A percentile compares a stretch with the other conserved stretches of the same genome.
Evolutionary conservation across 2,113 vertebrate genomes (phyloP).

Genomic region (Stictonetta naevosa): DNA sequence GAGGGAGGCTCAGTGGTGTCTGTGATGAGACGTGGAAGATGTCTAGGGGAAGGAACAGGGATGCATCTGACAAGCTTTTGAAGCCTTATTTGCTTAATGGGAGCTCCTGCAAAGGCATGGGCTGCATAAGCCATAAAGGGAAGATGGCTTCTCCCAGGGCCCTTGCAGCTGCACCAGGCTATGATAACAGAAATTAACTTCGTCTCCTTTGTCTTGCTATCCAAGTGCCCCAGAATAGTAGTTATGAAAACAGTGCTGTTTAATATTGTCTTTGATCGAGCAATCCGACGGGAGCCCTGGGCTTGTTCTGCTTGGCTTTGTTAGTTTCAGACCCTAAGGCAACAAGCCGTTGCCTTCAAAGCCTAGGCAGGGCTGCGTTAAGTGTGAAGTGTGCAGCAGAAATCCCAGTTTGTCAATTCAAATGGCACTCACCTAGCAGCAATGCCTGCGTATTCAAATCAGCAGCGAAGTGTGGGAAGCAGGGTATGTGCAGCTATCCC

Average conservation of each 20-base stretch:
- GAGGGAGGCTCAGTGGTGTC: neutral
- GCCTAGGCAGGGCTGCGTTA: conserved; percentile 59
- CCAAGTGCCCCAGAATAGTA: conserved; percentile 69
- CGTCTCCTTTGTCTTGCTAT: conserved; percentile 51
- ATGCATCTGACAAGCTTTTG: neutral
- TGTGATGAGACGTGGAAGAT: neutral
- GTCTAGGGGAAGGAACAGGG: neutral
- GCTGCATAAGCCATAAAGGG: conserved; percentile 53
- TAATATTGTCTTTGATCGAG: conserved; percentile 79
- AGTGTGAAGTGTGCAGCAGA: neutral
- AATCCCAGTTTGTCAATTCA: conserved; percentile 77
- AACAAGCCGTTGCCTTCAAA: conserved; percentile 71
- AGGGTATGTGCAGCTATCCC: neutral
- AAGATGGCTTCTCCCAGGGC: conserved; percentile 64
- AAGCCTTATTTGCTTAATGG: conserved; percentile 32
- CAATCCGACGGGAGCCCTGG: conserved; percentile 69
- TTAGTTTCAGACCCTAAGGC: conserved; percentile 79
- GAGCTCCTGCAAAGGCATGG: conserved; percentile 21
- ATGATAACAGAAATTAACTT: conserved; percentile 75
- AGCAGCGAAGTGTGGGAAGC: conserved; percentile 17
- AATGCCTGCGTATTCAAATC: conserved; percentile 43
- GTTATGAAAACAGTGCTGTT: conserved; percentile 74
- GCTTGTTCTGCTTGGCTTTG: conserved; percentile 70
- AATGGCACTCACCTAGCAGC: conserved; percentile 64
- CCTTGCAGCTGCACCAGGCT: conserved; percentile 48